phyloP scores from a whole-genome alignment of 2,888 invertebrate species.

The Clusia tigrina region DNA sequence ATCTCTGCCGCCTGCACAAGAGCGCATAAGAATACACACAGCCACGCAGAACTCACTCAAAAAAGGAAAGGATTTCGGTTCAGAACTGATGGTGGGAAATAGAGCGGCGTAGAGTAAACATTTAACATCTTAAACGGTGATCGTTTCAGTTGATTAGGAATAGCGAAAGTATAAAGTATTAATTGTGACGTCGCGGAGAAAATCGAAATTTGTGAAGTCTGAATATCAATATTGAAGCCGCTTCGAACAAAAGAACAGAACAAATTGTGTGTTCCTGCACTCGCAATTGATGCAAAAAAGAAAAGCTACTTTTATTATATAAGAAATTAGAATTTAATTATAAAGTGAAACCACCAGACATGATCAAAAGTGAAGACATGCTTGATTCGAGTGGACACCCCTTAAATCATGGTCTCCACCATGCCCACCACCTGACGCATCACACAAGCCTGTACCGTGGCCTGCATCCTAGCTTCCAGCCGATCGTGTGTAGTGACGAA shows the following conservation, averaged over 20 bases:
- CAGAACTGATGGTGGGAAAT: constrained; percentile 44
- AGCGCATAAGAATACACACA: constrained; percentile 16
- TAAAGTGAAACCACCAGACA: constrained; percentile 36
- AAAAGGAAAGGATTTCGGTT: constrained; percentile 46
- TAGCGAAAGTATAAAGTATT: constrained; percentile 38
- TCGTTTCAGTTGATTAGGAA: constrained; percentile 49
- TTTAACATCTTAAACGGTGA: constrained; percentile 16
- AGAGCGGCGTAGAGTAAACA: constrained; percentile 41
- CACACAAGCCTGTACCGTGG: constrained; percentile 49
- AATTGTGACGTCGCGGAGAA: not conserved
- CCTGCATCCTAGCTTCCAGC: constrained; percentile 50
- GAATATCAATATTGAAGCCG: no score
- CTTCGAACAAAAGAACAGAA: no score
- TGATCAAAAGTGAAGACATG: constrained; percentile 62
- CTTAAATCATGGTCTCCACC: constrained; percentile 33
- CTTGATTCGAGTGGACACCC: constrained; percentile 46
- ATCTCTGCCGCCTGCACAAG: no score
- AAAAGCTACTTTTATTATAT: no score
- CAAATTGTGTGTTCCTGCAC: no score
- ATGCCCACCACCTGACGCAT: constrained; percentile 36
- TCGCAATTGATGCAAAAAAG: no score
- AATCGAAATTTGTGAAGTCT: not conserved
- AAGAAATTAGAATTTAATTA: no score
- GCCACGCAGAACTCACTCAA: constrained; percentile 24
- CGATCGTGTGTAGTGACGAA: constrained; percentile 44